Evolutionary conservation across 2,797 vertebrate species (phyloP).

Genomic region (Nannoperca obscura): DNA sequence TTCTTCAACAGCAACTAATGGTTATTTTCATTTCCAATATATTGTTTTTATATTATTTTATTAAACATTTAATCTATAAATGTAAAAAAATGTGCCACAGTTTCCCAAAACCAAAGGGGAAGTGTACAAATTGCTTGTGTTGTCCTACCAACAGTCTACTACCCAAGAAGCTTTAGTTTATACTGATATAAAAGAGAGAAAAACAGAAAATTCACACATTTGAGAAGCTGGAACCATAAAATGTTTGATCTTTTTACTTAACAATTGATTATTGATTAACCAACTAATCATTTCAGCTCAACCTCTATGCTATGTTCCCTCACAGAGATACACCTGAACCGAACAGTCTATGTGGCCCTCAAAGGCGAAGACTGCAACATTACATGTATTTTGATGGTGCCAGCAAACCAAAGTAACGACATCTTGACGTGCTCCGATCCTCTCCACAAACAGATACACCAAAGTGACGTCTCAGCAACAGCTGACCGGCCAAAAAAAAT

Average conservation of each 20-base stretch:
- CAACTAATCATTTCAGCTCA: background rate
- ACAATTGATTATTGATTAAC: background rate
- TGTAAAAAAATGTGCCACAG: background rate
- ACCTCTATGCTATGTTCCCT: constrained; percentile 14
- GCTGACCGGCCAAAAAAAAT: accelerated
- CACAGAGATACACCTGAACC: constrained; percentile 48
- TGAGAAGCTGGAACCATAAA: background rate
- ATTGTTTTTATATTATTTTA: background rate
- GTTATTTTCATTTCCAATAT: background rate
- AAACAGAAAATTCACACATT: background rate
- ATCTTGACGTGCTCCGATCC: constrained; percentile 27
- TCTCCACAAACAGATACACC: accelerated
- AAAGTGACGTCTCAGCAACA: accelerated
- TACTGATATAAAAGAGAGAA: background rate
- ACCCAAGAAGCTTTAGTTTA: background rate
- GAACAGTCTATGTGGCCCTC: constrained; percentile 70
- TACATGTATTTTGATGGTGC: accelerated
- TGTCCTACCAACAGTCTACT: background rate
- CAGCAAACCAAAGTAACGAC: constrained; percentile 38
- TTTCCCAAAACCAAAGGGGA: background rate
- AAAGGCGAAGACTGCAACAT: constrained; percentile 43
- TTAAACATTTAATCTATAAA: background rate
- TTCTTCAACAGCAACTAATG: background rate
- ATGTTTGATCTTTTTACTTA: background rate
- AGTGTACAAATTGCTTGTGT: background rate